Conservation (phyloP, 2,113 vertebrate species). For the Trogon melanurus region DNA sequence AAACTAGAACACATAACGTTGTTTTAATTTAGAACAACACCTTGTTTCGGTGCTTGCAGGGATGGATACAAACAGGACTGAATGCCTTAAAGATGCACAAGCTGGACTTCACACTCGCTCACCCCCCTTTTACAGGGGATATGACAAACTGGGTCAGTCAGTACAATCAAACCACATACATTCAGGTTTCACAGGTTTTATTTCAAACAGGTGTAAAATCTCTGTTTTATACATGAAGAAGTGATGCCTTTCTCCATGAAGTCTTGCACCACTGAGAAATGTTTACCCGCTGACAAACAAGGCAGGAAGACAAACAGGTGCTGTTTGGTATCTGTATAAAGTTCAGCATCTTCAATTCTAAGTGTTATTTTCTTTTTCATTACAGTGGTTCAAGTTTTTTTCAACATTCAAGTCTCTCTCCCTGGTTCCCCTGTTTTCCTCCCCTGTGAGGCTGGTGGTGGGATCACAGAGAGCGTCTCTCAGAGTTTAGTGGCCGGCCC, state of each 20-base stretch:
- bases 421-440: too few species aligned
- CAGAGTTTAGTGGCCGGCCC: too few species aligned
- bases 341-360: too few species aligned
- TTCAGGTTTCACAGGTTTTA: not conserved
- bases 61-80: not conserved
- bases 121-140: not conserved
- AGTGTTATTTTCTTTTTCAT: too few species aligned
- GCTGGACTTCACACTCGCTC: not conserved
- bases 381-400: too few species aligned
- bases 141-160: not conserved
- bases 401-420: too few species aligned
- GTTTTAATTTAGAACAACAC: slow-evolving; percentile 13
- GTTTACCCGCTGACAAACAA: not conserved
- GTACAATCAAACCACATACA: not conserved
- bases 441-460: too few species aligned
- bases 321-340: too few species aligned
- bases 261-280: not conserved
- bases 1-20: not conserved
- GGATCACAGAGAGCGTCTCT: too few species aligned
- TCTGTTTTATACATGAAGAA: not conserved
- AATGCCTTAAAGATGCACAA: not conserved
- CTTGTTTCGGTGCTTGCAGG: not conserved
- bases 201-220: not conserved
- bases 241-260: not conserved
- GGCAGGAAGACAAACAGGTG: not conserved